Conservation (phyloP, 1,140 invertebrate species). For the Sitophilus oryzae region DNA sequence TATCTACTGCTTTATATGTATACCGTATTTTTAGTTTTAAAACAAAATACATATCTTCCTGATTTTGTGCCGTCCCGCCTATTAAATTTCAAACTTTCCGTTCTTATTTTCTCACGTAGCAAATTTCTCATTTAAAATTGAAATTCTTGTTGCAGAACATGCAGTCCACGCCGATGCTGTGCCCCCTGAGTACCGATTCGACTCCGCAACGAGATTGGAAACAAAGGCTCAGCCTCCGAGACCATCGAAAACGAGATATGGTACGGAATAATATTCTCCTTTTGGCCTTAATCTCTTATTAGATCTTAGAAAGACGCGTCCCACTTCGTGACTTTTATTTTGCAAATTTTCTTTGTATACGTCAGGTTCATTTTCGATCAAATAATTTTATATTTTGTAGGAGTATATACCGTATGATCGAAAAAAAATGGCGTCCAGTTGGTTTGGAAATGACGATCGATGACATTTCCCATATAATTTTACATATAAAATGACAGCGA, state of each 20-base stretch:
- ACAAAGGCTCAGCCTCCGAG: conserved; percentile 52
- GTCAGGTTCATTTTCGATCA: too few relatives aligned
- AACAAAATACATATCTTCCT: too few relatives aligned
- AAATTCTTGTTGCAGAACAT: conserved; percentile 25
- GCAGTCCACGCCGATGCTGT: conserved; percentile 37
- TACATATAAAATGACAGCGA: too few relatives aligned
- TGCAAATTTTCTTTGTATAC: neutral
- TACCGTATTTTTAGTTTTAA: too few relatives aligned
- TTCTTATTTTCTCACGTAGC: neutral
- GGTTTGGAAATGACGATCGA: too few relatives aligned
- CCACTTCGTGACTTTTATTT: neutral
- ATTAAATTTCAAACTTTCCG: too few relatives aligned
- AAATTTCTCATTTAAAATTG: neutral
- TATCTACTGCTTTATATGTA: too few relatives aligned
- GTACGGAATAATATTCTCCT: conserved; percentile 25
- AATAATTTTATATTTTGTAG: too few relatives aligned
- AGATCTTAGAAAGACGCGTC: neutral
- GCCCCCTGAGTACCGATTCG: conserved; percentile 33
- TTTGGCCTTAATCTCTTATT: conserved; percentile 7
- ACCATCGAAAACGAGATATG: conserved; percentile 46
- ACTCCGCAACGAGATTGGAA: conserved; percentile 49
- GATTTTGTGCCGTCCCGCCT: too few relatives aligned
- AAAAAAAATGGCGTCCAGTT: too few relatives aligned
- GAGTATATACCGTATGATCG: too few relatives aligned
- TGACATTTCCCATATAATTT: too few relatives aligned